A percentile compares a stretch with the other conserved stretches of the same genome.
Conservation (phyloP, 92 coral and sea anemone genomes). For the Chrysogorgia sp. region DNA sequence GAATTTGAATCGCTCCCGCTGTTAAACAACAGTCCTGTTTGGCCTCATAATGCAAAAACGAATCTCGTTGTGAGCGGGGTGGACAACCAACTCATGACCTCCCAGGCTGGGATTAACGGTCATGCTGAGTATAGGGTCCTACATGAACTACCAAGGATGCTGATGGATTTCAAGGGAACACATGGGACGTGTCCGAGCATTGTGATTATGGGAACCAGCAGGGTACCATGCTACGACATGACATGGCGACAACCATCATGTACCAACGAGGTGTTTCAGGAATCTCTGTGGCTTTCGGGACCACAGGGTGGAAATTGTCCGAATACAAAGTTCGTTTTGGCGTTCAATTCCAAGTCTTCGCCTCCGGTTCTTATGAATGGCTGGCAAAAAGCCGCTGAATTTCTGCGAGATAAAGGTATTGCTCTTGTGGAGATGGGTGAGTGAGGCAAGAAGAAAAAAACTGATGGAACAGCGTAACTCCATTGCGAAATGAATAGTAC, state of each 20-base stretch:
- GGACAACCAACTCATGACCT: neutral
- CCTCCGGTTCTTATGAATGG: neutral
- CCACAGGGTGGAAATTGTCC: conserved; percentile 6
- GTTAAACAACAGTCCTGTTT: neutral
- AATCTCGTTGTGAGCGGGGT: neutral
- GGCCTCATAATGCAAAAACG: neutral
- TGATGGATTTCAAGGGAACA: neutral
- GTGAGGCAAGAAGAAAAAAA: no score
- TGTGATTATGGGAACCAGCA: neutral
- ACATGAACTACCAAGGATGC: neutral
- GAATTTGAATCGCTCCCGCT: neutral
- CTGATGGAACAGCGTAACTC: no score
- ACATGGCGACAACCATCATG: neutral
- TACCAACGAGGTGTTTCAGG: neutral
- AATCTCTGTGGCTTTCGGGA: neutral
- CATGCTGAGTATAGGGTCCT: neutral
- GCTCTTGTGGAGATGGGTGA: neutral
- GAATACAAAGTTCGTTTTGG: neutral
- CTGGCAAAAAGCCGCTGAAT: neutral
- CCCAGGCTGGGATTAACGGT: neutral
- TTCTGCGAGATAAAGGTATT: neutral
- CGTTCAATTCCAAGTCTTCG: neutral
- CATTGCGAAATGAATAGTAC: no score
- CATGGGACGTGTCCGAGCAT: neutral
- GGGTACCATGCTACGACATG: neutral